Base-by-base conservation (phyloP, 2,113 vertebrate genomes). In the Guaruba guarouba region DNA sequence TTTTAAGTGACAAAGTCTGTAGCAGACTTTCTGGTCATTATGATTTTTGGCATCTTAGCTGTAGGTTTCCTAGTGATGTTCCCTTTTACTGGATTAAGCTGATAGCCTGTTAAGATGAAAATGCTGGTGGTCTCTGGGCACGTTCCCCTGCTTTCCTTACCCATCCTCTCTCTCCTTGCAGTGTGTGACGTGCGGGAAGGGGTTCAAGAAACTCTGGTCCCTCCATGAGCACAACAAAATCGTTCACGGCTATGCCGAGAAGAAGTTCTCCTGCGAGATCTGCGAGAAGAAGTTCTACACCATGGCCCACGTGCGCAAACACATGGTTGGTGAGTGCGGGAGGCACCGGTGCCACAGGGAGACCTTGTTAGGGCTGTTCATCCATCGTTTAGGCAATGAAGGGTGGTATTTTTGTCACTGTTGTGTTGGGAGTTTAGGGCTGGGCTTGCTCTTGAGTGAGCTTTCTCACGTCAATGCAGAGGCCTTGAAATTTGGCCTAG, bases 271-370 rank as follows among this genome's bases (percentile, higher is more conserved):
- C 48, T 99, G 99, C 89, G 99, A 99, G 97, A 99, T 99, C 71
- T 99, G 99, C 10, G 99, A 99, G 96, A 99, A 99, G 97, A 99
- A 99, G 96, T 99, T 99, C 97, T 99, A 99, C 97, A 99, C 99
- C 70, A 99, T 99, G 99, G 99, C 99, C 15, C 99, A 99, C 1
- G 99, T 99, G 96, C 98, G 99, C 95, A 99, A 99, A 97, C 99
- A 99, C 98, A 99, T 99, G 99, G 99, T 99, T 46, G 99, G 99
- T 99, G 97, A 99, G 99, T 99, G 92, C 1, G 4, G 88, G 82
- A 54, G 15, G 10, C 69, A 2, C 37, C 0, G 3, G 41, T 19
- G 41, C 70, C 35, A 8, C 0, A 0, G 85, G 75, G 31, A 25
- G 39, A 16, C 17, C 44, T 43, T 2, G 0, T 29, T 55, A 51